Conservation (phyloP, 1,140 invertebrate species). For the Thaumetopoea pityocampa region DNA sequence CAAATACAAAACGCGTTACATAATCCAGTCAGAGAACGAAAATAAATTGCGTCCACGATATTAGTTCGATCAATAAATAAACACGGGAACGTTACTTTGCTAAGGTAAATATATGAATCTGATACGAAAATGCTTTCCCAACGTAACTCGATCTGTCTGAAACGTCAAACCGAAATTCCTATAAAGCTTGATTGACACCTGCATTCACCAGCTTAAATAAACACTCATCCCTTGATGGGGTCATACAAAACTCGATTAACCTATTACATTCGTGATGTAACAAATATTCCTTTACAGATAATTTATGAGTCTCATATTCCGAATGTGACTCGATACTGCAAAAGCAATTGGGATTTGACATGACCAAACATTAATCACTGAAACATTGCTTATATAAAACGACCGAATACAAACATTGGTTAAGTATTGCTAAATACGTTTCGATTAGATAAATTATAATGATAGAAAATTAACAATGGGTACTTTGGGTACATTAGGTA, state of each 20-base stretch:
- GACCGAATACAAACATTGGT: constrained; percentile 7
- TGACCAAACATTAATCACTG: constrained; percentile 10
- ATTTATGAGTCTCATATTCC: constrained; percentile 23
- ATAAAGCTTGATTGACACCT: constrained; percentile 38
- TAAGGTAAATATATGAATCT: constrained; percentile 11
- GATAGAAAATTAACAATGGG: too few relatives aligned
- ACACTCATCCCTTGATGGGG: constrained; percentile 27
- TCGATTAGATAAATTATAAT: constrained; percentile 8
- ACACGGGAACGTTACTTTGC: constrained; percentile 15
- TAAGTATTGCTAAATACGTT: constrained; percentile 2
- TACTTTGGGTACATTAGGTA: too few relatives aligned
- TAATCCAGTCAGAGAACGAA: constrained; percentile 8
- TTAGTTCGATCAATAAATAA: constrained; percentile 16
- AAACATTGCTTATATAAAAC: constrained; percentile 9
- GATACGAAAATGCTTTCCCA: constrained; percentile 26
- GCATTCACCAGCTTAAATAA: constrained; percentile 37
- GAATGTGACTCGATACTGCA: constrained; percentile 12
- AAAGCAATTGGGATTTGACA: constrained; percentile 8
- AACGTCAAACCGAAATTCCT: constrained; percentile 28
- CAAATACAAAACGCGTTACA: constrained; percentile 7
- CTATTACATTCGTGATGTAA: constrained; percentile 23
- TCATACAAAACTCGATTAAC: constrained; percentile 46
- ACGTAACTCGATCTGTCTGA: constrained; percentile 23
- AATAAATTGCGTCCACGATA: constrained; percentile 11
- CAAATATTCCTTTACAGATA: constrained; percentile 26